A percentile compares a stretch with the other conserved stretches of the same genome.
Conservation (phyloP, 2,888 invertebrate species). For the Calephelis perditalis region DNA sequence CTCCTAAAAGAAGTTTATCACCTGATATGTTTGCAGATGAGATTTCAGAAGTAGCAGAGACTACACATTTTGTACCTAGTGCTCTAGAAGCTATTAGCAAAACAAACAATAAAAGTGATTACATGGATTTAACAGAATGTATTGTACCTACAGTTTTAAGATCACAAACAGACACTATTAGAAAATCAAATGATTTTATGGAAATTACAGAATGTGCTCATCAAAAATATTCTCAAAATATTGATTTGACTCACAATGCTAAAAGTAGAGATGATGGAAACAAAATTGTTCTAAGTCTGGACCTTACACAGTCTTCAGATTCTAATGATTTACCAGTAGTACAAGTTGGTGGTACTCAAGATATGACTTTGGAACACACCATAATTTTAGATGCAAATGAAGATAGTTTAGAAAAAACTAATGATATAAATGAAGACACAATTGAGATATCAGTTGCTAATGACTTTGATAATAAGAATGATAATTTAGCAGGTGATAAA, state of each 20-base stretch:
- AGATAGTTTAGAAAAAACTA: neutral
- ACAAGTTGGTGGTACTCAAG: slow-evolving; percentile 34
- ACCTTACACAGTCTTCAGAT: slow-evolving; percentile 53
- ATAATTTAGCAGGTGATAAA: neutral
- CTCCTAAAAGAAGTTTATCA: slow-evolving; percentile 45
- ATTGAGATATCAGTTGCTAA: neutral
- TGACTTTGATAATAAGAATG: neutral
- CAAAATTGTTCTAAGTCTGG: slow-evolving; percentile 30
- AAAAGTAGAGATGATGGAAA: neutral
- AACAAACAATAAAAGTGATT: slow-evolving; percentile 16
- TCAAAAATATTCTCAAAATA: slow-evolving; percentile 3
- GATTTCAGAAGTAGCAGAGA: slow-evolving; percentile 33
- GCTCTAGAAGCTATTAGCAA: slow-evolving; percentile 23
- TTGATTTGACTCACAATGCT: slow-evolving; percentile 15
- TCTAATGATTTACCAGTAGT: slow-evolving; percentile 47
- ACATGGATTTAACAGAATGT: slow-evolving; percentile 52
- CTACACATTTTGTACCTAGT: slow-evolving; percentile 22
- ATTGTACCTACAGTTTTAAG: slow-evolving; percentile 28
- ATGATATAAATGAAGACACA: neutral
- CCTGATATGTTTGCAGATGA: slow-evolving; percentile 70
- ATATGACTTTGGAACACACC: slow-evolving; percentile 41
- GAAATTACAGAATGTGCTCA: slow-evolving; percentile 16
- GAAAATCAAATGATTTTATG: slow-evolving; percentile 15
- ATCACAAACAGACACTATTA: slow-evolving; percentile 8
- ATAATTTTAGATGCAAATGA: slow-evolving; percentile 30